Evolutionary conservation across 2,797 vertebrate species (phyloP).

Genomic region (Ispidina lecontei): DNA sequence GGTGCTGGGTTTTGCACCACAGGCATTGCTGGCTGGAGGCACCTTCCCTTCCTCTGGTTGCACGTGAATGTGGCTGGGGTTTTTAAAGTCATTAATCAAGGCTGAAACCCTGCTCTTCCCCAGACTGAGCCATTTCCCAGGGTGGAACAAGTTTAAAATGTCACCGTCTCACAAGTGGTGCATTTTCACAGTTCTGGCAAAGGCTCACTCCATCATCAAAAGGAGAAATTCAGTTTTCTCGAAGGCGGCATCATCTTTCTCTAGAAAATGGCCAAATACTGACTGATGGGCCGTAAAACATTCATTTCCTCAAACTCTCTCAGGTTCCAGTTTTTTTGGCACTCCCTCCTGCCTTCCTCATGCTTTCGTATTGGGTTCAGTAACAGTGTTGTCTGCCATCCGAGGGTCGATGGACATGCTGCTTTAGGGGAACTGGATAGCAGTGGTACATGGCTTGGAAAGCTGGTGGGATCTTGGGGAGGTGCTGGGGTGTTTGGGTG

Average conservation of each 20-base stretch:
- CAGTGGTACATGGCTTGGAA: background rate
- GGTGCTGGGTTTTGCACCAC: fast-evolving
- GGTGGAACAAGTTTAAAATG: background rate
- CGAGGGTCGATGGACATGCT: fast-evolving
- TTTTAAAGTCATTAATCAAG: background rate
- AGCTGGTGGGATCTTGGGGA: fast-evolving
- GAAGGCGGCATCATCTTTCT: conserved; percentile 2
- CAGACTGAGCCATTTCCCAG: background rate
- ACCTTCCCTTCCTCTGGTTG: background rate
- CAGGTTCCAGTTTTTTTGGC: background rate
- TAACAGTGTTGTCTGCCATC: background rate
- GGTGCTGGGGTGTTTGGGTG: background rate
- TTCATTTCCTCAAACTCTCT: conserved; percentile 1
- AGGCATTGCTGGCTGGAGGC: background rate
- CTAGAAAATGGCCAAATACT: background rate
- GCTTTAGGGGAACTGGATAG: background rate
- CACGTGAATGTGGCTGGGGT: fast-evolving
- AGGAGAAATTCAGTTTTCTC: background rate
- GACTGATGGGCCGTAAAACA: conserved; percentile 39
- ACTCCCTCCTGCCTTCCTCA: background rate
- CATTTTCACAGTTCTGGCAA: background rate
- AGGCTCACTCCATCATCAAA: background rate
- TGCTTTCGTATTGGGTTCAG: background rate
- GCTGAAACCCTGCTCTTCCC: conserved; percentile 18
- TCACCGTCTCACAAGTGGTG: background rate